Evolutionary conservation across 2,113 vertebrate genomes (phyloP).

Genomic region (Strigops habroptila): DNA sequence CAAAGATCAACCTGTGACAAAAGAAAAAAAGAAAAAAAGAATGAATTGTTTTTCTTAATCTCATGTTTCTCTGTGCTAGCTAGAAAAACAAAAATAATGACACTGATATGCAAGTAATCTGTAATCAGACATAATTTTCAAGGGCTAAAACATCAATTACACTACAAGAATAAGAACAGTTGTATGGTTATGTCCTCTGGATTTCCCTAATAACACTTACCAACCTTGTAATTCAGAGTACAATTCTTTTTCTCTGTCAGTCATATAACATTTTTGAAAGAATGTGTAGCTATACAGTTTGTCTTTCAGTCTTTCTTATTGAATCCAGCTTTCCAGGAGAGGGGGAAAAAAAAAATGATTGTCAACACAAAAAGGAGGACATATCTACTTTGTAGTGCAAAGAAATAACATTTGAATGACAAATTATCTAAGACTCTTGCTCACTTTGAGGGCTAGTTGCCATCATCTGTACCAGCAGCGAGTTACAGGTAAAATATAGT

Average conservation of each 20-base stretch:
- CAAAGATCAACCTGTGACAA: background rate
- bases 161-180: background rate
- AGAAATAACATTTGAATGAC: background rate
- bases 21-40: background rate
- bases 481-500: background rate
- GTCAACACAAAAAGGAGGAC: background rate
- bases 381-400: background rate
- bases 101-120: background rate
- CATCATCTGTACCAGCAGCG: background rate
- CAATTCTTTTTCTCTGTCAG: background rate
- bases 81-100: background rate
- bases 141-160: background rate
- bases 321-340: background rate
- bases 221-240: background rate
- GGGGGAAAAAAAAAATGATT: accelerated
- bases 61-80: background rate
- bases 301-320: background rate
- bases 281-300: background rate
- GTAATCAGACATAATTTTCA: background rate
- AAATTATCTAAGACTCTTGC: background rate
- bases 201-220: background rate
- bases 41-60: background rate
- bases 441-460: background rate
- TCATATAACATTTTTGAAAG: background rate
- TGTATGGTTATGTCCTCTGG: background rate